Evolutionary conservation across 1,140 invertebrate species (phyloP).

Genomic region (Micrasema minimum): DNA sequence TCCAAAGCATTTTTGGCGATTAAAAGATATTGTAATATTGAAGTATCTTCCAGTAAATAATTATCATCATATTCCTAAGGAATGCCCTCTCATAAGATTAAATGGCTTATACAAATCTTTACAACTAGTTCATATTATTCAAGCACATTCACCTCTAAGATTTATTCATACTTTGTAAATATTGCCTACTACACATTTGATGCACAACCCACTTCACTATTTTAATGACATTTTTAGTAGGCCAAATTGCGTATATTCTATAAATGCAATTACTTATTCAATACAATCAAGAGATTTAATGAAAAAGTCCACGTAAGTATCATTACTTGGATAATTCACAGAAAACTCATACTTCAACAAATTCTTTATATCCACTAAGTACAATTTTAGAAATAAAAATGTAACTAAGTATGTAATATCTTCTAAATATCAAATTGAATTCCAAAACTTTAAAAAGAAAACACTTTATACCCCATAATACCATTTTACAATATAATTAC

Average conservation of each 20-base stretch:
- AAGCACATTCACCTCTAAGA: constrained; percentile 54
- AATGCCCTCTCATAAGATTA: constrained; percentile 54
- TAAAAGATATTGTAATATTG: constrained; percentile 20
- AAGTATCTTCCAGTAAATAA: constrained; percentile 14
- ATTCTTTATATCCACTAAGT: constrained; percentile 45
- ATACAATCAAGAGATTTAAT: constrained; percentile 28
- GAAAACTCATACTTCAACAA: constrained; percentile 30
- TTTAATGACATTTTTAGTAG: constrained; percentile 48
- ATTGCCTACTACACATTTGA: constrained; percentile 54
- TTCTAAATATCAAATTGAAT: constrained; percentile 49
- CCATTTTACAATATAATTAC: constrained; percentile 6
- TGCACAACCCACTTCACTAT: constrained; percentile 52
- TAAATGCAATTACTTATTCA: constrained; percentile 49
- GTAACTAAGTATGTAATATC: constrained; percentile 46
- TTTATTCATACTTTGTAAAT: constrained; percentile 51
- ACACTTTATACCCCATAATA: constrained; percentile 19
- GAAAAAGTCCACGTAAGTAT: no score
- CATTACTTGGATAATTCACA: neutral
- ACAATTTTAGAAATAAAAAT: constrained; percentile 37
- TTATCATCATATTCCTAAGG: constrained; percentile 49
- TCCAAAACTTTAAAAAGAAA: constrained; percentile 8
- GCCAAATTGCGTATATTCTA: constrained; percentile 50
- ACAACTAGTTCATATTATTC: constrained; percentile 48
- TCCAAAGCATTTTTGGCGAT: constrained; percentile 23
- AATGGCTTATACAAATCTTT: constrained; percentile 50